Conservation (phyloP, 2,797 vertebrate genomes). For the Garrulus glandarius region DNA sequence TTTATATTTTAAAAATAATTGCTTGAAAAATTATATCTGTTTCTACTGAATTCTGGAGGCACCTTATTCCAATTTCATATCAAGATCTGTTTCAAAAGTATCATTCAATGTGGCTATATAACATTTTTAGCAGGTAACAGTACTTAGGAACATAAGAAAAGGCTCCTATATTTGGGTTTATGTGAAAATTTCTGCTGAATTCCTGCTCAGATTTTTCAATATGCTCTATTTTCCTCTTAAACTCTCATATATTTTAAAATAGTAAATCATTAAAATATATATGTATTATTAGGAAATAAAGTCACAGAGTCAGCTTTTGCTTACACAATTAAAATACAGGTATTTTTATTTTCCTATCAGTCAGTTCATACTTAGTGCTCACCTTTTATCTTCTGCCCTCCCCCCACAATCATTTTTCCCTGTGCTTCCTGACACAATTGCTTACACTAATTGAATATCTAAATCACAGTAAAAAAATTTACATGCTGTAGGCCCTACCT, state of each 20-base stretch:
- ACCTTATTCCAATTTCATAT: not conserved
- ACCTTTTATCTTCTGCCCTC: not conserved
- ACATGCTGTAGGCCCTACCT: not conserved
- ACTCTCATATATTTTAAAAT: not conserved
- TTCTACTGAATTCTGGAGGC: not conserved
- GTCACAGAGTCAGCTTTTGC: not conserved
- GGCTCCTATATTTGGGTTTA: not conserved
- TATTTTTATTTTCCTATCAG: not conserved
- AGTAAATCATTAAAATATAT: not conserved
- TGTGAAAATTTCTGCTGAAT: not conserved
- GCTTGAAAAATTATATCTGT: not conserved
- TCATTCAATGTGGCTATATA: not conserved
- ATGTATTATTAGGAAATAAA: not conserved
- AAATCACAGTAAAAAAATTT: not conserved
- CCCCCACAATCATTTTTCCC: not conserved
- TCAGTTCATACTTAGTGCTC: not conserved
- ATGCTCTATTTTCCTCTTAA: not conserved
- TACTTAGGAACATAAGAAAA: not conserved
- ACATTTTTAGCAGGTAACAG: not conserved
- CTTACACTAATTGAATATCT: not conserved
- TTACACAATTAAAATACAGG: not conserved
- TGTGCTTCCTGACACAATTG: not conserved
- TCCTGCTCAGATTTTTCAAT: not conserved
- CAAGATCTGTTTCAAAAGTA: not conserved
- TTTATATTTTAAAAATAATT: not conserved